Percentiles rank a stretch among this genome's conserved stretches.
phyloP scores from a whole-genome alignment of 2,888 invertebrate species.

The Acrobasis suavella region DNA sequence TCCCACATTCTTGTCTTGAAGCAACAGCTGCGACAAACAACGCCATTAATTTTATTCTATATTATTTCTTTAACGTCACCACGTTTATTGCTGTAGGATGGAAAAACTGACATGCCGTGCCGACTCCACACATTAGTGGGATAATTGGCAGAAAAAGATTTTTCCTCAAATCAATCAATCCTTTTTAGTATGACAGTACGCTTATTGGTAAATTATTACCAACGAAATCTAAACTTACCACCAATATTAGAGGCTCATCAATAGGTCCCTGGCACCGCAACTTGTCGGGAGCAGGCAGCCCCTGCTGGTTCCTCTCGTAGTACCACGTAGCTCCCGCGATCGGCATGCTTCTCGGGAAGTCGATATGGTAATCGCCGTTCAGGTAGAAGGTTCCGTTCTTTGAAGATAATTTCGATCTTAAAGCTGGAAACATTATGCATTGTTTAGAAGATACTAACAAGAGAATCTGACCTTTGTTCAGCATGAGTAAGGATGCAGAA shows the following conservation, averaged over 20 bases:
- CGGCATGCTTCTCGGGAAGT: slow-evolving; percentile 90
- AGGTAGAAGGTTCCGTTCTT: slow-evolving; percentile 93
- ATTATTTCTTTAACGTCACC: too few relatives aligned
- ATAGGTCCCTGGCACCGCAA: slow-evolving; percentile 93
- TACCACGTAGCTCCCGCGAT: slow-evolving; percentile 94
- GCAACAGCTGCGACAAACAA: slow-evolving; percentile 84
- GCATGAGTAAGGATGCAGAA: too few relatives aligned
- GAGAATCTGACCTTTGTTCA: not conserved
- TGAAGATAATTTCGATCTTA: slow-evolving; percentile 88
- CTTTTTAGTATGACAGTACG: not conserved
- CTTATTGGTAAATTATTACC: not conserved
- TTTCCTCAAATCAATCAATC: too few relatives aligned
- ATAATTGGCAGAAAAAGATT: too few relatives aligned
- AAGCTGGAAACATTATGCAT: slow-evolving; percentile 80
- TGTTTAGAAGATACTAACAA: not conserved
- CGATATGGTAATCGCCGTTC: slow-evolving; percentile 97
- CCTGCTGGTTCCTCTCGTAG: slow-evolving; percentile 92
- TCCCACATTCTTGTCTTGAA: slow-evolving; percentile 90
- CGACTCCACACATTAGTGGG: too few relatives aligned
- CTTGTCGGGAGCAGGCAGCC: slow-evolving; percentile 92
- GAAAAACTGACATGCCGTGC: too few relatives aligned
- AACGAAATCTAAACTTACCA: slow-evolving; percentile 74
- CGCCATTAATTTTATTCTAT: too few relatives aligned
- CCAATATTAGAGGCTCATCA: slow-evolving; percentile 93
- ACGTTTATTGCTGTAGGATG: too few relatives aligned